These are phyloP conservation scores for Dinocampus coccinellae DNA, from an alignment of 2,888 invertebrate genomes.

Conservation along the genomic window DNA sequence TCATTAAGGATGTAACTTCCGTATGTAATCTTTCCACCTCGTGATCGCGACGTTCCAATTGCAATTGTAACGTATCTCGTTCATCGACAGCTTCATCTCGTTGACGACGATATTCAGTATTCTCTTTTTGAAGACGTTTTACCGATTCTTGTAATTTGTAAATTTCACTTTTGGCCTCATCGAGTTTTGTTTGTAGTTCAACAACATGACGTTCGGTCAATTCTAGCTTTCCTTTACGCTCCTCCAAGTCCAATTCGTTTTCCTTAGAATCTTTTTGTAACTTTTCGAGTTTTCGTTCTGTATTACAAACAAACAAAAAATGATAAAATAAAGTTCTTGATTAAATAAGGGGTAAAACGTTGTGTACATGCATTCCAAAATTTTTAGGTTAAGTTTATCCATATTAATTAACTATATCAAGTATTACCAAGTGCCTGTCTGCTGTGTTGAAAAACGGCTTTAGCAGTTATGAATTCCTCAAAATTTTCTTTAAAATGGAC, in stretches of 20 bases:
- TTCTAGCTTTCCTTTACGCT: conserved; percentile 75
- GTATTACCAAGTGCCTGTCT: conserved; percentile 76
- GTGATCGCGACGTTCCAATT: conserved; percentile 79
- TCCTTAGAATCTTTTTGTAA: conserved; percentile 73
- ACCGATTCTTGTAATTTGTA: conserved; percentile 76
- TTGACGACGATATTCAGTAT: conserved; percentile 77
- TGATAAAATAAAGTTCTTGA: too few species aligned
- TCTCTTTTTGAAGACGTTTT: conserved; percentile 75
- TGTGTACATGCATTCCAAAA: not conserved
- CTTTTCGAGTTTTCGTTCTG: conserved; percentile 74
- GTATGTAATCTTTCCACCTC: conserved; percentile 81
- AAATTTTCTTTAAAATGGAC: conserved; percentile 74
- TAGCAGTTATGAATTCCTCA: conserved; percentile 80
- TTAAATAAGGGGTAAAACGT: too few species aligned
- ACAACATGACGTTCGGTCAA: conserved; percentile 75
- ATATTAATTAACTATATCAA: not conserved
- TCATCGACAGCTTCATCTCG: conserved; percentile 81
- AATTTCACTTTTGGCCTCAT: conserved; percentile 75
- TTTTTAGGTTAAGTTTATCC: conserved; percentile 35
- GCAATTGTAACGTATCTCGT: conserved; percentile 79
- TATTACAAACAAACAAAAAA: conserved; percentile 51
- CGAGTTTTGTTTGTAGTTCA: conserved; percentile 77
- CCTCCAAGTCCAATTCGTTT: conserved; percentile 75
- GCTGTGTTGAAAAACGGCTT: conserved; percentile 80
- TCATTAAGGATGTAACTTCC: conserved; percentile 78